phyloP scores from a whole-genome alignment of 2,797 vertebrate species.

The Chelon auratus region DNA sequence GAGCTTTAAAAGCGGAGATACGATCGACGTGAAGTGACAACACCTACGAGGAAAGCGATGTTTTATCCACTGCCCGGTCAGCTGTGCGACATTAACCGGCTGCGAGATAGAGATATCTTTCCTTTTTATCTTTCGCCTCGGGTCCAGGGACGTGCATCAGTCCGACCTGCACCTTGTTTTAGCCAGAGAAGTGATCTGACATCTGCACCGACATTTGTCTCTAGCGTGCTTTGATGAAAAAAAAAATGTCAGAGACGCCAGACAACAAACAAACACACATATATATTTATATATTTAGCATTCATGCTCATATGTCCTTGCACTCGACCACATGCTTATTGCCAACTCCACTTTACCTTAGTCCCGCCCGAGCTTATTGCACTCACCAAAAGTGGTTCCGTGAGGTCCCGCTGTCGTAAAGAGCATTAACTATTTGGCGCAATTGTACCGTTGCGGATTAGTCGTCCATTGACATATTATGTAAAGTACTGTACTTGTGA shows the following conservation, averaged over 20 bases:
- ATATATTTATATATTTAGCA: not conserved
- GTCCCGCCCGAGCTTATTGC: conserved; percentile 46
- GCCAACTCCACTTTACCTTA: conserved; percentile 60
- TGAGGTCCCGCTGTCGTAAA: conserved; percentile 25
- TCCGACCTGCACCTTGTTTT: conserved; percentile 24
- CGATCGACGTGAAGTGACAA: conserved; percentile 6
- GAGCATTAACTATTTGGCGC: conserved; percentile 9
- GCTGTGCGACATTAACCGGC: conserved; percentile 20
- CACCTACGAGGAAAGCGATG: not conserved
- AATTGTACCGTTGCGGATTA: conserved; percentile 29
- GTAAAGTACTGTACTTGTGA: conserved; percentile 35
- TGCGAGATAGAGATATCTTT: conserved; percentile 9
- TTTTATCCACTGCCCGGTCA: not conserved
- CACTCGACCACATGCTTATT: conserved; percentile 61
- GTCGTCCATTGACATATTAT: conserved; percentile 11
- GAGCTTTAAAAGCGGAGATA: conserved; percentile 32
- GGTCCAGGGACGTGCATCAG: not conserved
- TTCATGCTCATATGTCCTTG: conserved; percentile 50
- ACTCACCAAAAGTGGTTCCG: conserved; percentile 55
- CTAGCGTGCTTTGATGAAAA: conserved; percentile 1
- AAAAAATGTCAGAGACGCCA: conserved; percentile 53
- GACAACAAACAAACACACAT: conserved; percentile 46
- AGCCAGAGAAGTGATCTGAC: conserved; percentile 20
- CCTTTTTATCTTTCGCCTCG: conserved; percentile 10
- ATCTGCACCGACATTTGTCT: not conserved